Percentiles rank a stretch among this genome's conserved stretches.
Evolutionary conservation across 2,113 vertebrate genomes (phyloP).

Genomic region (Pelecanoides urinatrix): DNA sequence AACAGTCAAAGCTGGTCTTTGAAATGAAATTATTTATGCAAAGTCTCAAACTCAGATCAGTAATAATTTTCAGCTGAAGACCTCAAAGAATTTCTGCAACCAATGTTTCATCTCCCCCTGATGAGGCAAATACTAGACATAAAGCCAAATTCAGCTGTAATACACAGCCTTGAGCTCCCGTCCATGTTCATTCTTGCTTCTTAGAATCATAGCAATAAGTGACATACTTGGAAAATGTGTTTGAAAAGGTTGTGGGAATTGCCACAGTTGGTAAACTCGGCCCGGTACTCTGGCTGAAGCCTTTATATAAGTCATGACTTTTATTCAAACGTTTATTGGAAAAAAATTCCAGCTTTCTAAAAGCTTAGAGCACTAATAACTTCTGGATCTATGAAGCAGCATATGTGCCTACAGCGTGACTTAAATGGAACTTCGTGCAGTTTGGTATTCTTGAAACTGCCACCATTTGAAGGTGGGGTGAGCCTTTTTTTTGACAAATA

Average conservation of each 20-base stretch:
- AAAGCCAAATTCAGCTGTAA: not conserved
- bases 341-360: not conserved
- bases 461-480: not conserved
- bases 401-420: not conserved
- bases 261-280: not conserved
- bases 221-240: not conserved
- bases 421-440: not conserved
- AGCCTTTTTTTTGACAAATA: not conserved
- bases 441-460: not conserved
- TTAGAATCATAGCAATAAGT: not conserved
- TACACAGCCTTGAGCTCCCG: not conserved
- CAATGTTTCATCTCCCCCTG: not conserved
- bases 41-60: not conserved
- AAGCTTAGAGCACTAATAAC: not conserved
- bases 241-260: not conserved
- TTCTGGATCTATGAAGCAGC: not conserved
- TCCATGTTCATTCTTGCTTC: not conserved
- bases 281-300: not conserved
- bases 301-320: not conserved
- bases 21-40: not conserved
- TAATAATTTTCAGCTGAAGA: not conserved
- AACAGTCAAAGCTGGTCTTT: not conserved
- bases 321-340: not conserved
- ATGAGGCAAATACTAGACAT: not conserved
- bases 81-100: not conserved